These are phyloP conservation scores for Polymixis lichenea DNA, from an alignment of 2,888 invertebrate species.

Conservation along the genomic window DNA sequence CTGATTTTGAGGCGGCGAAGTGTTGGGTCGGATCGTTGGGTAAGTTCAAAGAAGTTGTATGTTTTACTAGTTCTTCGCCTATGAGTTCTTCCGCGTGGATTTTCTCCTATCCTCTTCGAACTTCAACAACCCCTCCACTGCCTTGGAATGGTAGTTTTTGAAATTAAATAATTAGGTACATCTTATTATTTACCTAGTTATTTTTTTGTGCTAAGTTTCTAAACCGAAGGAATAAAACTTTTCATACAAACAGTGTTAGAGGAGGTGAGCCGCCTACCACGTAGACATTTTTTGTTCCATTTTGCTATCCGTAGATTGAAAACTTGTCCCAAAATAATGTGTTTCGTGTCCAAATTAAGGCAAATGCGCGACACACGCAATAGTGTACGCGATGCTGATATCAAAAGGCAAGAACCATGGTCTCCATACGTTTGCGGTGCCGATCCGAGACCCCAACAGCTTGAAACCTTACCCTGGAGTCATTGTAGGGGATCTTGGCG, in stretches of 20 bases:
- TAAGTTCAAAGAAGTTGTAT: constrained; percentile 69
- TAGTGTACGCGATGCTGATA: constrained; percentile 96
- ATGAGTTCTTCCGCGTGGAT: too few species aligned
- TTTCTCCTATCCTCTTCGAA: too few species aligned
- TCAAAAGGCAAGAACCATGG: constrained; percentile 95
- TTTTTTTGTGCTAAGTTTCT: too few species aligned
- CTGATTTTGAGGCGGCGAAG: constrained; percentile 97
- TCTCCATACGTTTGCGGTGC: constrained; percentile 97
- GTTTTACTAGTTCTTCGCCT: background rate
- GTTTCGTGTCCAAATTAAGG: constrained; percentile 81
- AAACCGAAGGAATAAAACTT: too few species aligned
- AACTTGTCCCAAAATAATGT: background rate
- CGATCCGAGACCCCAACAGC: constrained; percentile 94
- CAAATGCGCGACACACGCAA: constrained; percentile 95
- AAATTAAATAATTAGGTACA: too few species aligned
- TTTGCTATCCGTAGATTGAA: too few species aligned
- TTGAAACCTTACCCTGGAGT: constrained; percentile 94
- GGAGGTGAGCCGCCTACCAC: too few species aligned
- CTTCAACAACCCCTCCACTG: too few species aligned
- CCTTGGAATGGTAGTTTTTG: too few species aligned
- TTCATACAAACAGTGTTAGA: too few species aligned
- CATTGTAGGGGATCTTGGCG: constrained; percentile 97
- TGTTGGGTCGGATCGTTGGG: constrained; percentile 96
- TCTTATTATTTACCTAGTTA: too few species aligned
- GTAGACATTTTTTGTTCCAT: too few species aligned